These are phyloP conservation scores for Paratrypauchen microcephalus DNA, from an alignment of 2,797 vertebrate species.

Conservation along the genomic window DNA sequence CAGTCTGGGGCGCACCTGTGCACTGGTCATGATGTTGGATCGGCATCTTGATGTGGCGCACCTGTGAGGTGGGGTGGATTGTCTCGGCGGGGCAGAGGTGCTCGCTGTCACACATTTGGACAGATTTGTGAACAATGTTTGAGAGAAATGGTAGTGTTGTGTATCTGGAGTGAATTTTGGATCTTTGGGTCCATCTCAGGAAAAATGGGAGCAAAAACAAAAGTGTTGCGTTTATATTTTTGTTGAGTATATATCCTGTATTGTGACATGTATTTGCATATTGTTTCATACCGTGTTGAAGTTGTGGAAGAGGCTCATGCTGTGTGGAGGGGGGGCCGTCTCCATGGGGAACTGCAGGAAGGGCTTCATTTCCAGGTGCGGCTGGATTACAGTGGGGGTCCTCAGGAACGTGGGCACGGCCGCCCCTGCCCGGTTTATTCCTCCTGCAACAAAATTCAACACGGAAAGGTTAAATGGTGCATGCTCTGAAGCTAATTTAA, in stretches of 20 bases:
- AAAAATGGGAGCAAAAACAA: no score
- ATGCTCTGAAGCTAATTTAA: background rate
- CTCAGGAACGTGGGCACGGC: constrained; percentile 84
- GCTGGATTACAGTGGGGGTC: constrained; percentile 84
- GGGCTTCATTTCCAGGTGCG: constrained; percentile 89
- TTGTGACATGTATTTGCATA: constrained; percentile 14
- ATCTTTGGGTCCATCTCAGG: no score
- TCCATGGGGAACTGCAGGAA: constrained; percentile 90
- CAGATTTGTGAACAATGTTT: no score
- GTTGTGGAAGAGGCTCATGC: constrained; percentile 86
- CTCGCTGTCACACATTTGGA: no score
- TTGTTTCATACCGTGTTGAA: constrained; percentile 85
- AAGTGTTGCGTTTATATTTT: no score
- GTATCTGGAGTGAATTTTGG: no score
- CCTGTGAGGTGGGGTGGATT: no score
- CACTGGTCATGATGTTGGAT: no score
- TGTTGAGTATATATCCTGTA: background rate
- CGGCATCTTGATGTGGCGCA: no score
- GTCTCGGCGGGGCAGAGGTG: no score
- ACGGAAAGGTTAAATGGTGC: constrained; percentile 12
- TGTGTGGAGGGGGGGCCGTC: constrained; percentile 78
- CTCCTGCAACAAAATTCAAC: constrained; percentile 71
- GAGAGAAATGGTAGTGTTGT: no score
- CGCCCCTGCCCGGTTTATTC: constrained; percentile 85
- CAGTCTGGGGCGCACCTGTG: no score